These are phyloP conservation scores for Ophion obscuratus DNA, from an alignment of 2,888 invertebrate species.

Conservation along the genomic window DNA sequence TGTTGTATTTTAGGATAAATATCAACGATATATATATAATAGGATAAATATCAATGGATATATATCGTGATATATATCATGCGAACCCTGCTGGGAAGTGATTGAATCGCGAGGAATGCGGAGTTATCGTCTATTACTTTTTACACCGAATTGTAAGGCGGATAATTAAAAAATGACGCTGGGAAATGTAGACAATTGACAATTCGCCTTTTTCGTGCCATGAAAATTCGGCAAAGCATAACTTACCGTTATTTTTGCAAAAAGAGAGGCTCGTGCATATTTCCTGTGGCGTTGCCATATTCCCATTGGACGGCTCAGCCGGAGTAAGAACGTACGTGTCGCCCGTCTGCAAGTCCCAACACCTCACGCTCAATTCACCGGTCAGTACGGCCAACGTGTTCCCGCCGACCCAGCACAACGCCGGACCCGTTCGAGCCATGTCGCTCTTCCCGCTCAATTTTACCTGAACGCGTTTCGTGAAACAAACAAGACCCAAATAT, in stretches of 20 bases:
- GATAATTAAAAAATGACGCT: not conserved
- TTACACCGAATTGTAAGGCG: too few relatives aligned
- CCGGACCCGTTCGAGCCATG: constrained; percentile 86
- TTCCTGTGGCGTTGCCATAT: constrained; percentile 80
- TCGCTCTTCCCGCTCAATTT: constrained; percentile 91
- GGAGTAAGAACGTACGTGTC: constrained; percentile 91
- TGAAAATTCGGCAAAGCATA: not conserved
- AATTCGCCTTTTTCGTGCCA: not conserved
- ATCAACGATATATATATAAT: too few relatives aligned
- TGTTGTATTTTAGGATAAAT: too few relatives aligned
- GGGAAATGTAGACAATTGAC: not conserved
- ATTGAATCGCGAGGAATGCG: too few relatives aligned
- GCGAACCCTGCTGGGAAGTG: too few relatives aligned
- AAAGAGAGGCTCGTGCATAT: constrained; percentile 81
- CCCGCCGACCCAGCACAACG: constrained; percentile 89
- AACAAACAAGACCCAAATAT: too few relatives aligned
- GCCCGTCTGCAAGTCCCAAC: constrained; percentile 97
- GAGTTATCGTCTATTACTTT: too few relatives aligned
- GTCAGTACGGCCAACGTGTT: constrained; percentile 91
- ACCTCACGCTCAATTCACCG: constrained; percentile 92
- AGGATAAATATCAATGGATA: too few relatives aligned
- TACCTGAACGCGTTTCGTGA: constrained; percentile 84
- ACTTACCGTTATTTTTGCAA: constrained; percentile 80
- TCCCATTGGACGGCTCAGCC: constrained; percentile 74
- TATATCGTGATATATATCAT: too few relatives aligned